A percentile compares a stretch with the other conserved stretches of the same genome.
Conservation (phyloP, 2,797 vertebrate species). For the Gadopsis marmoratus region DNA sequence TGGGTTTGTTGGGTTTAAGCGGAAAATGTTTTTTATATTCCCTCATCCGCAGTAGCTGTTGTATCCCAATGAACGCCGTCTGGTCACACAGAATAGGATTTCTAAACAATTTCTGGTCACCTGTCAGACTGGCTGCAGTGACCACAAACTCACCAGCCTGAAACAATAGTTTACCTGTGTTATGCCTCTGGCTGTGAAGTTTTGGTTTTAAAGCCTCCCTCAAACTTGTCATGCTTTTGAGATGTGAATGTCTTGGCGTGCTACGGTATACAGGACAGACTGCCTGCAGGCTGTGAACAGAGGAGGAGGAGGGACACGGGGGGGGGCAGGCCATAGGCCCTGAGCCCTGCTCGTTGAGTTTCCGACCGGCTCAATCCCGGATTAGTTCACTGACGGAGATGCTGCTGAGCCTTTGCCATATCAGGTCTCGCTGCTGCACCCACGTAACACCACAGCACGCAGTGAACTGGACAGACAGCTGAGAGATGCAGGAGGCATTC, state of each 20-base stretch:
- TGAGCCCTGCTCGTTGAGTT: slow-evolving; percentile 64
- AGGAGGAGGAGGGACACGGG: slow-evolving; percentile 25
- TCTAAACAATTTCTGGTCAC: slow-evolving; percentile 37
- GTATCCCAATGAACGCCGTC: not conserved
- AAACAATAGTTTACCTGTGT: slow-evolving; percentile 18
- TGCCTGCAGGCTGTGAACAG: slow-evolving; percentile 7
- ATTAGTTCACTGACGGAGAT: slow-evolving; percentile 83
- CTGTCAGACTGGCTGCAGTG: slow-evolving; percentile 27
- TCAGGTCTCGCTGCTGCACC: slow-evolving; percentile 61
- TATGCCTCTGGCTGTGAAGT: slow-evolving; percentile 1
- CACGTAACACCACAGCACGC: slow-evolving; percentile 39
- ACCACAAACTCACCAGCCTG: slow-evolving; percentile 7
- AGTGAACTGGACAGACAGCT: slow-evolving; percentile 21
- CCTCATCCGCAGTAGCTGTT: not conserved
- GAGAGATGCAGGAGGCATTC: slow-evolving; percentile 55
- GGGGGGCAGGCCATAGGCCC: slow-evolving; percentile 41
- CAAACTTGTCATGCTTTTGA: slow-evolving; percentile 18
- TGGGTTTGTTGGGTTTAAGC: slow-evolving; percentile 8
- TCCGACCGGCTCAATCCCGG: slow-evolving; percentile 78
- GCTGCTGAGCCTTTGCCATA: slow-evolving; percentile 71
- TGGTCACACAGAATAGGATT: slow-evolving; percentile 30
- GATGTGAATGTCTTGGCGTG: slow-evolving; percentile 12
- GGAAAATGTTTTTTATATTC: slow-evolving; percentile 9
- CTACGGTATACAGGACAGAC: not conserved
- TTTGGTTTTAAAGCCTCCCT: slow-evolving; percentile 24